Evolutionary conservation across 2,888 invertebrate species (phyloP), one percentile per base, ranked within the genome.

Genomic region (Synanthedon tipuliformis): DNA sequence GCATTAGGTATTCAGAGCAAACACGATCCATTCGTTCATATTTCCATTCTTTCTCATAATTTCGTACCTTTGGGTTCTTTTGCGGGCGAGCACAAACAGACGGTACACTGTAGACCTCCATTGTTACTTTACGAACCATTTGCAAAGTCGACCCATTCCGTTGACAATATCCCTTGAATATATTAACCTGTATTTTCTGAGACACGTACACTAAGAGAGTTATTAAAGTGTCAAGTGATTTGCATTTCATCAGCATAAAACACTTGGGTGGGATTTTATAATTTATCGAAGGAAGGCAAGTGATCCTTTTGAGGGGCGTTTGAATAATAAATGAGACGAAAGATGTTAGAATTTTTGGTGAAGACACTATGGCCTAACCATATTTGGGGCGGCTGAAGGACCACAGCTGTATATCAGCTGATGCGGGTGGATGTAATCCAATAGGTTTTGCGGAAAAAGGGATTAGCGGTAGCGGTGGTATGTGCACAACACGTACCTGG

Each of bases 241-340:
- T 75, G 66, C 73, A 75, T 75, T 67, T 65, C 68, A 73, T 75
- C 69, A 72, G 66, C 73, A 66, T 64, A 66, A 68, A 69, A 61
- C 65, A 62, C 60, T 66, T 58, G 57, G 62, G 60, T 58, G 57
- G 62, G 68, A 75, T 75, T 75, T 73, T 73, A 75, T 72, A 75
- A 76, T 76, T 73, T 73, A 75, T 74, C 69, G 71, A 61, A 71
- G 70, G 69, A 65, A 68, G 65, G 55, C 54, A 51, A 56, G 50
- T 69, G 70, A 74, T 72, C 72, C 73, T 68, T 71, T 68, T 66
- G 65, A 69, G 68, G 69, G 65, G 71, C 61, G 64, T 64, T 68
- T 75, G 65, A 78, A 77, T 77, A 73, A 75, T 75, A 71, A 71
- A 73, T 61, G 60, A 62, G 65, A 65, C 61, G 62, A 64, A 64